Evolutionary conservation across 2,888 invertebrate species (phyloP).

Genomic region (Drosophila differens): DNA sequence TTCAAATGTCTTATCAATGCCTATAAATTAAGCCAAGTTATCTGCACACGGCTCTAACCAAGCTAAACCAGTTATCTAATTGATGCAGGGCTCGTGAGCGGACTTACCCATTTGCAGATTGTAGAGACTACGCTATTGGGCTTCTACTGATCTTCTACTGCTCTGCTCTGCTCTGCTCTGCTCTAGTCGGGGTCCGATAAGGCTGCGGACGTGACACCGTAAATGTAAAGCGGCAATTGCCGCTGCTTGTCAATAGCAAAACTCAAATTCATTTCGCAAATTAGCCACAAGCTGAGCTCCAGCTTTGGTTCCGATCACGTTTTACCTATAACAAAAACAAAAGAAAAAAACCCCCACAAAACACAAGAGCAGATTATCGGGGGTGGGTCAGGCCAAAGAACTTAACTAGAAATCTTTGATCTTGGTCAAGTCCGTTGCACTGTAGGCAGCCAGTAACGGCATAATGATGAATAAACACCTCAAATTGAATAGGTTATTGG

Average conservation of each 20-base stretch:
- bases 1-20: constrained; percentile 39
- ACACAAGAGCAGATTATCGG: neutral
- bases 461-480: neutral
- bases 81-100: constrained; percentile 28
- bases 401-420: constrained; percentile 34
- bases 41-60: constrained; percentile 26
- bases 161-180: neutral
- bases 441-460: constrained; percentile 5
- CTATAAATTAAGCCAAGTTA: constrained; percentile 43
- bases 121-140: constrained; percentile 1
- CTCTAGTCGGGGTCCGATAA: constrained; percentile 25
- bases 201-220: constrained; percentile 44
- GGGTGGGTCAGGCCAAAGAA: constrained; percentile 2
- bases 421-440: constrained; percentile 57
- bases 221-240: constrained; percentile 8
- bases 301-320: constrained; percentile 52
- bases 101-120: constrained; percentile 7
- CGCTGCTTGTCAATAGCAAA: neutral
- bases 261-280: constrained; percentile 14
- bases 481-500: neutral
- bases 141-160: neutral
- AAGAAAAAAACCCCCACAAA: neutral
- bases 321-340: constrained; percentile 33
- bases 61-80: constrained; percentile 32
- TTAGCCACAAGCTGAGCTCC: constrained; percentile 16